Evolutionary conservation across 2,888 invertebrate species (phyloP).

Genomic region (Acrocyrtus sp.): DNA sequence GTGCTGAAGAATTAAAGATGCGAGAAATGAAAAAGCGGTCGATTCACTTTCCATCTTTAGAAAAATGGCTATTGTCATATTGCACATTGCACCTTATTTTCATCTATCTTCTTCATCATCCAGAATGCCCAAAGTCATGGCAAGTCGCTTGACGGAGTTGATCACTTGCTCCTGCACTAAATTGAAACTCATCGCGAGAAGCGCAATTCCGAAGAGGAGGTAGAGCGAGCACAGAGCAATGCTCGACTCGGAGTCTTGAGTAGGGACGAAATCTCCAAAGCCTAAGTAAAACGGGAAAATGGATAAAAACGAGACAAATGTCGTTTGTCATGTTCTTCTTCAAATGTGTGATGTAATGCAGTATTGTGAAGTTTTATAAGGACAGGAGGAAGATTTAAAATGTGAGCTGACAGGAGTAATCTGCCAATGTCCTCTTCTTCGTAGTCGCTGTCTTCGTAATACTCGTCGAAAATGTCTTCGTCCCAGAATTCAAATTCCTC

Average conservation of each 20-base stretch:
- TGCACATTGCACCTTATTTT: background rate
- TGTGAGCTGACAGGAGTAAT: too few species aligned
- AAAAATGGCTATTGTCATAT: background rate
- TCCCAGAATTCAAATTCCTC: slow-evolving; percentile 70
- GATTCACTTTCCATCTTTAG: background rate
- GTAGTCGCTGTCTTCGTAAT: slow-evolving; percentile 67
- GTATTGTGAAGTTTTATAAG: slow-evolving; percentile 10
- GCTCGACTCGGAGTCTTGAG: slow-evolving; percentile 68
- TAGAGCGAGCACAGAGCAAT: slow-evolving; percentile 92
- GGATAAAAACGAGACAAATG: too few species aligned
- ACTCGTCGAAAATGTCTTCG: slow-evolving; percentile 69
- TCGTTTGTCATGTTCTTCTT: too few species aligned
- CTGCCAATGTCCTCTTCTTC: slow-evolving; percentile 69
- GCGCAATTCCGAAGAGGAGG: slow-evolving; percentile 91
- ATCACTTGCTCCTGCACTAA: slow-evolving; percentile 94
- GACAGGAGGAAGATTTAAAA: too few species aligned
- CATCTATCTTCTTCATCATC: slow-evolving; percentile 73
- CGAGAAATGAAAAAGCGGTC: background rate
- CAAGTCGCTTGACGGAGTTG: slow-evolving; percentile 86
- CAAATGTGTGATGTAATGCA: too few species aligned
- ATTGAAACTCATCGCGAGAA: slow-evolving; percentile 97
- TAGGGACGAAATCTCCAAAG: slow-evolving; percentile 47
- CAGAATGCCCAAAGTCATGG: slow-evolving; percentile 86
- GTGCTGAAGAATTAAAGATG: too few species aligned
- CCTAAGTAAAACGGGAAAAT: background rate